Evolutionary conservation across 2,888 invertebrate genomes (phyloP).

Genomic region (Galerucella nymphaeae): DNA sequence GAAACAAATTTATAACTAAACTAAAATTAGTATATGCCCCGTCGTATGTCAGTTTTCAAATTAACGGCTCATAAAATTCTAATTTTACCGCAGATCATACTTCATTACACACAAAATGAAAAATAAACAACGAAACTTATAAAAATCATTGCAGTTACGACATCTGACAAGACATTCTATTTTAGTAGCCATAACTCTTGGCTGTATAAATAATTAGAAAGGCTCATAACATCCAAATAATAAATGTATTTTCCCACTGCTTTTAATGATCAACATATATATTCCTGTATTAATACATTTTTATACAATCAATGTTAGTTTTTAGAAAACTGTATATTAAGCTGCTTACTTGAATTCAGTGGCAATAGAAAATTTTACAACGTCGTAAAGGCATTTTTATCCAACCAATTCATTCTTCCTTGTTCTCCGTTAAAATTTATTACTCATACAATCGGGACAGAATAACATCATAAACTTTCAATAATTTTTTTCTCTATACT

Average conservation of each 20-base stretch:
- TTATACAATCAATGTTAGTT: neutral
- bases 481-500: conserved; percentile 17
- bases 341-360: conserved; percentile 51
- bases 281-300: neutral
- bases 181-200: conserved; percentile 47
- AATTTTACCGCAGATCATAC: conserved; percentile 47
- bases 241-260: conserved; percentile 33
- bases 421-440: conserved; percentile 40
- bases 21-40: conserved; percentile 23
- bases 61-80: conserved; percentile 51
- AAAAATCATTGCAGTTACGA: conserved; percentile 53
- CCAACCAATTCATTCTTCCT: conserved; percentile 46
- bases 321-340: conserved; percentile 32
- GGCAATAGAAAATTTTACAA: conserved; percentile 50
- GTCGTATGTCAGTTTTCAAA: conserved; percentile 44
- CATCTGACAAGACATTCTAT: conserved; percentile 51
- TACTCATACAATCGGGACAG: conserved; percentile 23
- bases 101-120: conserved; percentile 50
- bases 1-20: conserved; percentile 12
- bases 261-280: conserved; percentile 10
- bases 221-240: conserved; percentile 32
- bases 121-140: conserved; percentile 51
- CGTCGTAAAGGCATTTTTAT: conserved; percentile 46
- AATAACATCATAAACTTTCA: conserved; percentile 24
- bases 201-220: conserved; percentile 43